These are phyloP conservation scores for Andrena marginata DNA, from an alignment of 2,888 invertebrate genomes.

Conservation along the genomic window DNA sequence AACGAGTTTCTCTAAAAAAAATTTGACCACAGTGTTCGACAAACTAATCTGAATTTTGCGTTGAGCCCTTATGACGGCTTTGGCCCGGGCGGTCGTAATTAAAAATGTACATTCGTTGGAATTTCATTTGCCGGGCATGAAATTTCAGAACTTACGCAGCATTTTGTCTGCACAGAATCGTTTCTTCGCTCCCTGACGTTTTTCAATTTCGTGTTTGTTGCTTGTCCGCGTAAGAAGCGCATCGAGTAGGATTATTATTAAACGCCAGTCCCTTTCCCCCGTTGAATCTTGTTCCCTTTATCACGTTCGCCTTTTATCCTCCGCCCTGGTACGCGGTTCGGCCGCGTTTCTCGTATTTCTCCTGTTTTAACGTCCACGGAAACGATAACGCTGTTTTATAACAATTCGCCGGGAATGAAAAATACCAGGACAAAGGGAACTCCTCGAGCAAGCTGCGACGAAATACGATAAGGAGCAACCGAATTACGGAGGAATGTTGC, in stretches of 20 bases:
- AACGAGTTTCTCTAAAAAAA: background rate
- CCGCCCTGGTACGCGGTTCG: background rate
- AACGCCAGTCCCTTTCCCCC: conserved; percentile 14
- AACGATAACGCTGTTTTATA: conserved; percentile 80
- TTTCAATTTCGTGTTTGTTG: conserved; percentile 24
- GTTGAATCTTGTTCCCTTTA: background rate
- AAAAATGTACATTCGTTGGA: conserved; percentile 8
- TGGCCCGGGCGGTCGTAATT: background rate
- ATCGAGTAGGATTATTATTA: conserved; percentile 48
- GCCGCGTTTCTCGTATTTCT: background rate
- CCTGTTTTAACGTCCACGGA: conserved; percentile 68
- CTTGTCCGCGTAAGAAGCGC: background rate
- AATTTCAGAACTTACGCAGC: background rate
- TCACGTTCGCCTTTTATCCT: background rate
- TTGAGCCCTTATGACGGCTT: background rate
- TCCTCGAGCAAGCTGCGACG: conserved; percentile 23
- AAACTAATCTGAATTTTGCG: background rate
- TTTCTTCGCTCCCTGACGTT: background rate
- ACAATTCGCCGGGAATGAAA: conserved; percentile 77
- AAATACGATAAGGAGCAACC: conserved; percentile 50
- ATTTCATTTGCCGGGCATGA: background rate
- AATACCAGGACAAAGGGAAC: conserved; percentile 57
- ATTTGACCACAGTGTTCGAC: background rate
- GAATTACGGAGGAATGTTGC: conserved; percentile 60
- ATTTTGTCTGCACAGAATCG: background rate